These are phyloP conservation scores for Aphaenogaster rudis DNA, from an alignment of 1,140 invertebrate species.

Conservation along the genomic window DNA sequence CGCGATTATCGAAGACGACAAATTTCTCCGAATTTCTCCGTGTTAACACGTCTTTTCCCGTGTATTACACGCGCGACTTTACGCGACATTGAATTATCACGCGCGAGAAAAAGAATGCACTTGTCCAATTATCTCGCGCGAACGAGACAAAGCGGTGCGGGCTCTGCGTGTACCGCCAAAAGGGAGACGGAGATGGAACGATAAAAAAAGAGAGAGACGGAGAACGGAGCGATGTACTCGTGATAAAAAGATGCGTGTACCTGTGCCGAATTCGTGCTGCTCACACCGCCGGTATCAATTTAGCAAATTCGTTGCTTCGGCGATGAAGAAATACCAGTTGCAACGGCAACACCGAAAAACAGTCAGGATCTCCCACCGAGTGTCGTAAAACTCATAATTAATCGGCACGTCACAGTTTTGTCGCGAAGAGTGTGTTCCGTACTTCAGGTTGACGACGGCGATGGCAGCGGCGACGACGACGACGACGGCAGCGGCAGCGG, in stretches of 20 bases:
- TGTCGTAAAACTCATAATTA: constrained; percentile 75
- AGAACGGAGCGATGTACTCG: constrained; percentile 2
- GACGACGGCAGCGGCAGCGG: neutral
- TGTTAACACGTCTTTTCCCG: neutral
- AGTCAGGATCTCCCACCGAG: constrained; percentile 70
- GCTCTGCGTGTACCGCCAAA: neutral
- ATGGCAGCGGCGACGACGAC: neutral
- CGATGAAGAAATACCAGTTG: constrained; percentile 66
- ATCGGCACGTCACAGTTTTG: constrained; percentile 61
- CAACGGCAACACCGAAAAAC: constrained; percentile 64
- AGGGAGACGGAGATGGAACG: constrained; percentile 12
- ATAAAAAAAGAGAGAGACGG: constrained; percentile 32
- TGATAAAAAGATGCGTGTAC: constrained; percentile 59
- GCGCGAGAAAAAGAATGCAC: neutral
- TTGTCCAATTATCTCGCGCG: neutral
- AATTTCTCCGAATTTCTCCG: neutral
- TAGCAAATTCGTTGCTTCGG: constrained; percentile 52
- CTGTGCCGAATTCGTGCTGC: constrained; percentile 66
- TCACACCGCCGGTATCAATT: constrained; percentile 66
- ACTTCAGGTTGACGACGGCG: constrained; percentile 28
- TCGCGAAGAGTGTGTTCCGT: constrained; percentile 35
- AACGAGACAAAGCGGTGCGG: constrained; percentile 16
- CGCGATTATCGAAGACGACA: neutral
- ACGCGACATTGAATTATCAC: neutral
- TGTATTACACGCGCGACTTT: neutral